Evolutionary conservation across 2,113 vertebrate species (phyloP).

Genomic region (Gavialis gangeticus): DNA sequence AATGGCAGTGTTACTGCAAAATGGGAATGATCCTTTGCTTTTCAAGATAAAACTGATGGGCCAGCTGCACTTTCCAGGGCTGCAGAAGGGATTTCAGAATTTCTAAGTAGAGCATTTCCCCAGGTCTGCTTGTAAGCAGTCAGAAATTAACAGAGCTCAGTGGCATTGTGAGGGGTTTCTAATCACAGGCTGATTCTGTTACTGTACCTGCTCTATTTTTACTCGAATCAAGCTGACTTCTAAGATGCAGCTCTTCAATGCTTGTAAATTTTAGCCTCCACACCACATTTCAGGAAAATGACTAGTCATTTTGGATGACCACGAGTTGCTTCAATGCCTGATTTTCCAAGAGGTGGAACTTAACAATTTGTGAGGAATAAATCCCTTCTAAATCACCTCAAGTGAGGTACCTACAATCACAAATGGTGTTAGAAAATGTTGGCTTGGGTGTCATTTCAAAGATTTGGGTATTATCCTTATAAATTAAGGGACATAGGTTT

Average conservation of each 20-base stretch:
- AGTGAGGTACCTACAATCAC: not conserved
- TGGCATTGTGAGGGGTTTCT: constrained; percentile 60
- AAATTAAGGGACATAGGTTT: constrained; percentile 43
- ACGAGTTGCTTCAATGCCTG: not conserved
- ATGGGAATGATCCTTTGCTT: constrained; percentile 78
- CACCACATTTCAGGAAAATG: constrained; percentile 8
- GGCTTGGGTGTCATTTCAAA: not conserved
- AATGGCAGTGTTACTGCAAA: constrained; percentile 73
- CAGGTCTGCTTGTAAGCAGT: constrained; percentile 66
- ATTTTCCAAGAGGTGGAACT: constrained; percentile 16
- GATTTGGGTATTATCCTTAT: constrained; percentile 22
- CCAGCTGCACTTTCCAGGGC: constrained; percentile 77
- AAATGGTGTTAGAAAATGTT: constrained; percentile 27
- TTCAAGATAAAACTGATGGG: constrained; percentile 72
- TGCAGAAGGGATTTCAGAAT: constrained; percentile 30
- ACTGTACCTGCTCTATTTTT: constrained; percentile 55
- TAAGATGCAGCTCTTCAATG: constrained; percentile 41
- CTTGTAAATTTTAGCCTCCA: not conserved
- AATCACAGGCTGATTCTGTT: constrained; percentile 46
- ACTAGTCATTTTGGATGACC: constrained; percentile 33
- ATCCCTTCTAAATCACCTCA: not conserved
- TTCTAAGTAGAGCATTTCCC: constrained; percentile 67
- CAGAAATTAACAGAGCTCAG: constrained; percentile 64
- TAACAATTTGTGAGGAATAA: constrained; percentile 36
- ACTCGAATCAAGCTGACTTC: constrained; percentile 15